These are phyloP conservation scores for Agrilus cyanescens DNA, from an alignment of 2,888 invertebrate genomes.

Conservation along the genomic window DNA sequence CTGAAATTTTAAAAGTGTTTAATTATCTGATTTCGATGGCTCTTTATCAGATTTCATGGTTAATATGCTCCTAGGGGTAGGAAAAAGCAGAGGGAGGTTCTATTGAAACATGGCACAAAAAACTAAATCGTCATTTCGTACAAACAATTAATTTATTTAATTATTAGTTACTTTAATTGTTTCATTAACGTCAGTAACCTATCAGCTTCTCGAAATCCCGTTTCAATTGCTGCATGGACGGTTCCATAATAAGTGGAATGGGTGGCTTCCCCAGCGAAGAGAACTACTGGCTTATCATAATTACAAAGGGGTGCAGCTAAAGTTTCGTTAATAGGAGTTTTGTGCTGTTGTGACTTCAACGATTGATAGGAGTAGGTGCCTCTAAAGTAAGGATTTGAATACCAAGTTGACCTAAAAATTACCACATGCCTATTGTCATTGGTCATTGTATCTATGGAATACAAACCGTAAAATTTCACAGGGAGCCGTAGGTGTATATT, in stretches of 20 bases:
- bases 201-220: conserved; percentile 36
- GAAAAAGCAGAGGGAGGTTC: no score
- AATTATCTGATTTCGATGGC: no score
- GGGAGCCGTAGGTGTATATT: no score
- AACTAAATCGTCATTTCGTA: no score
- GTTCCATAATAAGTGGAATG: conserved; percentile 31
- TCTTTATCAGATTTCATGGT: no score
- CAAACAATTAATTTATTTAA: no score
- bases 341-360: conserved; percentile 37
- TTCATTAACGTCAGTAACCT: conserved; percentile 17
- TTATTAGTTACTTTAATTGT: no score
- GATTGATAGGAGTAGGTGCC: conserved; percentile 57
- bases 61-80: no score
- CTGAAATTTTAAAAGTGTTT: no score
- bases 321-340: neutral
- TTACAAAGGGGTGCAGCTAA: conserved; percentile 24
- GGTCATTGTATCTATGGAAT: no score
- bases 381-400: conserved; percentile 47
- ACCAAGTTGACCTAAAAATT: conserved; percentile 38
- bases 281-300: conserved; percentile 27
- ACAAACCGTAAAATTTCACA: no score
- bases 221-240: conserved; percentile 37
- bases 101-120: no score
- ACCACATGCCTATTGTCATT: neutral
- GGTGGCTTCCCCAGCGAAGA: conserved; percentile 46